These are phyloP conservation scores for Drymodes brunneopygia DNA, from an alignment of 2,113 vertebrate genomes.

Conservation along the genomic window DNA sequence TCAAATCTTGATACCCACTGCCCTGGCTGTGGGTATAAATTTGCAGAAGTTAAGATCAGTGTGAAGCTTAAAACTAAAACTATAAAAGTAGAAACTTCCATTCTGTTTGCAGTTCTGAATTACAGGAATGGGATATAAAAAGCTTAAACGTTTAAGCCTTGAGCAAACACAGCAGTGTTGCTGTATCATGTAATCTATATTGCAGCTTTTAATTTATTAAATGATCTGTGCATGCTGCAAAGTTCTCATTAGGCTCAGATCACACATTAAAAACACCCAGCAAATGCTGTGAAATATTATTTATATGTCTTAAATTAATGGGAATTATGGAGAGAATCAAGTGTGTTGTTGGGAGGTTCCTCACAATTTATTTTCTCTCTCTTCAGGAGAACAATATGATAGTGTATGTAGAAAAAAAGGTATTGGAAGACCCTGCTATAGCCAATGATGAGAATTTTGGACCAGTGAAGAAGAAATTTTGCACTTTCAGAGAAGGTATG, in stretches of 20 bases:
- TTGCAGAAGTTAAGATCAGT: not conserved
- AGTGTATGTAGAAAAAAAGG: conserved; percentile 95
- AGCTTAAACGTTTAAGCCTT: not conserved
- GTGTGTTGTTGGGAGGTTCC: not conserved
- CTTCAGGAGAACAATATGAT: conserved; percentile 89
- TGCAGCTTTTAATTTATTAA: not conserved
- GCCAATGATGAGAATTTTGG: conserved; percentile 86
- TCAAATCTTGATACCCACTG: accelerated
- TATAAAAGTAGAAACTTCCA: not conserved
- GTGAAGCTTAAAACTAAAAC: not conserved
- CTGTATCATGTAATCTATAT: not conserved
- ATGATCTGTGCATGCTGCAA: not conserved
- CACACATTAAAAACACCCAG: not conserved
- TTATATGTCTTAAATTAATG: not conserved
- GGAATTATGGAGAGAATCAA: not conserved
- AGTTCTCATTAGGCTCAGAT: not conserved
- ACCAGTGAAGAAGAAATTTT: conserved; percentile 88
- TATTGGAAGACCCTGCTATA: conserved; percentile 91
- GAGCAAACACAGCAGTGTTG: not conserved
- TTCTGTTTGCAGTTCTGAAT: not conserved
- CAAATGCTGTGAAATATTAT: not conserved
- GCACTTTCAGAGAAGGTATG: conserved; percentile 94
- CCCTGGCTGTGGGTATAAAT: not conserved
- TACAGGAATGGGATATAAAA: not conserved
- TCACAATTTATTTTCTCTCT: not conserved